Evolutionary conservation across 1,140 invertebrate species (phyloP).

Genomic region (Drosophila melanica): DNA sequence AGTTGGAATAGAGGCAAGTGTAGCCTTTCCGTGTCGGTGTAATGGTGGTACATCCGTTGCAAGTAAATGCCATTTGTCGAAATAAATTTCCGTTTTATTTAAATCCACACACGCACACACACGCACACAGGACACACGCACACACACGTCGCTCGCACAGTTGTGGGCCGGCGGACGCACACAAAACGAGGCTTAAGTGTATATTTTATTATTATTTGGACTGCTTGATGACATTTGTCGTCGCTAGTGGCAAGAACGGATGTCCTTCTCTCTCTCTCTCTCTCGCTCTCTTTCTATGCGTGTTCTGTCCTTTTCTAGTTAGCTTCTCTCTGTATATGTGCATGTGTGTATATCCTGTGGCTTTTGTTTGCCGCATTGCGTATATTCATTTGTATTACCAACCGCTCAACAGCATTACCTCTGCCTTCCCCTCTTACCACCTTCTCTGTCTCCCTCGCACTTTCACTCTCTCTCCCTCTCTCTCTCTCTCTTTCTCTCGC

Average conservation of each 20-base stretch:
- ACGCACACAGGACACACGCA: slow-evolving; percentile 21
- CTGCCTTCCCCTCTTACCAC: not conserved
- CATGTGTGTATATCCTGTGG: slow-evolving; percentile 38
- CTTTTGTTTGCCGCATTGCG: slow-evolving; percentile 80
- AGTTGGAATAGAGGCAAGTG: slow-evolving; percentile 43
- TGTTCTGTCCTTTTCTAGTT: slow-evolving; percentile 8
- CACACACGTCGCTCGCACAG: slow-evolving; percentile 33
- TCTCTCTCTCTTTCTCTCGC: slow-evolving; percentile 27
- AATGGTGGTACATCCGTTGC: slow-evolving; percentile 81
- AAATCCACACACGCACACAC: slow-evolving; percentile 69
- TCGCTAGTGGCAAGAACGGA: slow-evolving; percentile 71
- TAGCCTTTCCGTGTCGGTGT: slow-evolving; percentile 76
- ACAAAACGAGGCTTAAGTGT: slow-evolving; percentile 79
- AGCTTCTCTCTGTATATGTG: slow-evolving; percentile 6
- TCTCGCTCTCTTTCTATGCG: not conserved
- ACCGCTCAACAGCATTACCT: slow-evolving; percentile 4
- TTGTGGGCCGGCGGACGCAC: slow-evolving; percentile 28
- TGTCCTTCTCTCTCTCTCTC: slow-evolving; percentile 43
- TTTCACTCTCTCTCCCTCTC: slow-evolving; percentile 34
- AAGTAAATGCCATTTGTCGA: slow-evolving; percentile 83
- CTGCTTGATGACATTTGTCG: slow-evolving; percentile 80
- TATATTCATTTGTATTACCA: slow-evolving; percentile 76
- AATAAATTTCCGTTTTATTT: slow-evolving; percentile 83
- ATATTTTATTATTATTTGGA: slow-evolving; percentile 83
- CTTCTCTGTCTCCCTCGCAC: slow-evolving; percentile 7